Evolutionary conservation across 2,797 vertebrate genomes (phyloP).

Genomic region (Enteromius anoplus): DNA sequence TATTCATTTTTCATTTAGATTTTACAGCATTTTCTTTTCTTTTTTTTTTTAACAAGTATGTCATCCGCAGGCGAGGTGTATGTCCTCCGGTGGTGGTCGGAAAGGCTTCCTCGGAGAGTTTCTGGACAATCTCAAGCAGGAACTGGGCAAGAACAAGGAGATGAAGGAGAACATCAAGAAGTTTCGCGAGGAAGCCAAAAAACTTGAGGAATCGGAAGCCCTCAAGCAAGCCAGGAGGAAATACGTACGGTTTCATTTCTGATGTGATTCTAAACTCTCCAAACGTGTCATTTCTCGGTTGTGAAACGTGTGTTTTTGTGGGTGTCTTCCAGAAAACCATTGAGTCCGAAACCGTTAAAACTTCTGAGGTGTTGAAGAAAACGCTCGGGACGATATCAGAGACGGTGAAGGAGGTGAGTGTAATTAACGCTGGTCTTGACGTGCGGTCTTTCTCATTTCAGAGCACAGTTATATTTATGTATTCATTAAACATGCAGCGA

Average conservation of each 20-base stretch:
- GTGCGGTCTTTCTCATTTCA: neutral
- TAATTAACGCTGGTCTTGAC: neutral
- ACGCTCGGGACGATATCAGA: conserved; percentile 87
- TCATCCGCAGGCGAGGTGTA: conserved; percentile 65
- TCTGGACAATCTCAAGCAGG: conserved; percentile 91
- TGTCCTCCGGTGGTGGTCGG: conserved; percentile 76
- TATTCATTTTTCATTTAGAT: too few species aligned
- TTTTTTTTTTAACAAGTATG: neutral
- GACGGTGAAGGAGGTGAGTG: conserved; percentile 88
- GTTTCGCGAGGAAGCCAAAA: conserved; percentile 92
- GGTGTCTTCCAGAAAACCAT: conserved; percentile 86
- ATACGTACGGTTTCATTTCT: conserved; percentile 80
- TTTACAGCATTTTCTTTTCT: neutral
- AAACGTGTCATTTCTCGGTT: neutral
- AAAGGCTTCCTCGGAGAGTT: conserved; percentile 93
- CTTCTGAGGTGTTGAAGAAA: conserved; percentile 90
- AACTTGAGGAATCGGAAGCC: conserved; percentile 92
- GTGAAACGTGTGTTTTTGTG: neutral
- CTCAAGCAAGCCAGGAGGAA: conserved; percentile 91
- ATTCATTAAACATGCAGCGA: neutral
- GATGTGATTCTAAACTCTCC: neutral
- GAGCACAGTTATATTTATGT: neutral
- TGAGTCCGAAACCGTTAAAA: conserved; percentile 93
- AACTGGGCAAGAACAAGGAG: conserved; percentile 93
- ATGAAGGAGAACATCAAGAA: conserved; percentile 97